Base-by-base conservation (phyloP, 2,113 vertebrate species). In the Oryzias woworae region DNA sequence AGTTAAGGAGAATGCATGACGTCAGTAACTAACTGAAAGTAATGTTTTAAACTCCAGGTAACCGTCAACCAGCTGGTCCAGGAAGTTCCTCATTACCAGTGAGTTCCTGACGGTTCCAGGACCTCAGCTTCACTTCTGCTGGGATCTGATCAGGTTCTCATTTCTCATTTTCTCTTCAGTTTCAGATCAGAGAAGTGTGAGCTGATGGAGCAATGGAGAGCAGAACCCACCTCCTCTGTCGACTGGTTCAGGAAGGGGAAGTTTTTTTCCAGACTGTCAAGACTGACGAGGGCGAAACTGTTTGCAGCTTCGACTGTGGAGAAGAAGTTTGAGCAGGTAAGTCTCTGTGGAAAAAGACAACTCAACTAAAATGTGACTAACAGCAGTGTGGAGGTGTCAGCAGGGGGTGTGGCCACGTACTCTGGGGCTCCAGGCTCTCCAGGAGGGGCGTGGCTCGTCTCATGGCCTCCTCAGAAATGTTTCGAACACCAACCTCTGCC, bases 171-270 rank as follows among this genome's bases (percentile, higher is more conserved):
- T 36, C 36, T 36, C 7, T 12, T 36, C 26, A 6, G 5, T 28
- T 28, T 28, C 36, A 36, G 7, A 36, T 10, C 10, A 3, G 36
- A 10, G 8, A 12, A 36, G 36, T 36, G 10, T 36, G 10, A 10
- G 8, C 31, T 7, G 31, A 36, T 36, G 31, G 8, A 7, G 12
- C 28, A 7, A 7, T 5, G 16, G 4, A 58, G n/a, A 51, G 23
- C 14, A 17, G 2, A 22, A 62, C 78, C 8, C 52, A 92, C 91
- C 89, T 92, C 85, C 1, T 90, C 89, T 17, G 89, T 75, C 0
- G 90, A 85, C 41, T 90, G 87, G 56, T 89, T 85, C 53, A 93
- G 75, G 48, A 92, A 58, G 0, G 90, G 89, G 18, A 92, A 87
- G 60, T 18, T 85, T 3, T 12, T 86, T 68, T 92, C 91, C 73